Percentiles rank a stretch among this genome's conserved stretches.
Evolutionary conservation across 2,888 invertebrate genomes (phyloP).

Genomic region (Dicycla oo): DNA sequence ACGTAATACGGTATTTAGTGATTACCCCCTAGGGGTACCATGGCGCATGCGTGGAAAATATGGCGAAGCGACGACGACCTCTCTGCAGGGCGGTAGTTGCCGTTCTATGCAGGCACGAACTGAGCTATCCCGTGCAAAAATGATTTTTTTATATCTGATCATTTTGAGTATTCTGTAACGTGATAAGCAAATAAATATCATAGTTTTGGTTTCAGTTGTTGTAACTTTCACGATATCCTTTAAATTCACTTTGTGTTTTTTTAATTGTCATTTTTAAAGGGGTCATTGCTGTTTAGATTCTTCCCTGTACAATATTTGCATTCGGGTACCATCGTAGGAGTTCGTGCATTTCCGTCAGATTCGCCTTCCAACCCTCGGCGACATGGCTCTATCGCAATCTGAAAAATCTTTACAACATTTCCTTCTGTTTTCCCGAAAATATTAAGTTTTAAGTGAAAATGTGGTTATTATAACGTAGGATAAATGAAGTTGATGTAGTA

Average conservation of each 20-base stretch:
- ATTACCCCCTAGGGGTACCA: constrained; percentile 79
- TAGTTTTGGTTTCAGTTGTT: neutral
- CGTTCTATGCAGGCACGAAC: constrained; percentile 73
- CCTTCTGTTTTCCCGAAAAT: constrained; percentile 73
- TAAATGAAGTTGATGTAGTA: constrained; percentile 65
- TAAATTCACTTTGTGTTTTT: neutral
- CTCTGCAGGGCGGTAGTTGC: constrained; percentile 81
- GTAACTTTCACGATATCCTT: neutral
- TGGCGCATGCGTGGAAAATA: constrained; percentile 87
- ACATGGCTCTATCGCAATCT: constrained; percentile 81
- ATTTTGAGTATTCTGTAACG: neutral
- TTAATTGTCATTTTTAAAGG: constrained; percentile 34
- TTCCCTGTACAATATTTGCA: constrained; percentile 82
- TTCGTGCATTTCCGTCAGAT: constrained; percentile 85
- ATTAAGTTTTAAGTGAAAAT: constrained; percentile 75
- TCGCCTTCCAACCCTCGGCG: constrained; percentile 85
- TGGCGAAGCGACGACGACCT: constrained; percentile 82
- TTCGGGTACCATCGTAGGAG: constrained; percentile 81
- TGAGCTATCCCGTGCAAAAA: constrained; percentile 44
- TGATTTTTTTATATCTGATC: neutral
- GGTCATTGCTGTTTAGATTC: constrained; percentile 68
- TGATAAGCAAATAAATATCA: neutral
- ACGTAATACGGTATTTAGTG: constrained; percentile 80
- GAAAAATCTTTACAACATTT: constrained; percentile 86
- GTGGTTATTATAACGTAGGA: constrained; percentile 69